Evolutionary conservation across 2,888 invertebrate genomes (phyloP).

Genomic region (Tiliacea citrago): DNA sequence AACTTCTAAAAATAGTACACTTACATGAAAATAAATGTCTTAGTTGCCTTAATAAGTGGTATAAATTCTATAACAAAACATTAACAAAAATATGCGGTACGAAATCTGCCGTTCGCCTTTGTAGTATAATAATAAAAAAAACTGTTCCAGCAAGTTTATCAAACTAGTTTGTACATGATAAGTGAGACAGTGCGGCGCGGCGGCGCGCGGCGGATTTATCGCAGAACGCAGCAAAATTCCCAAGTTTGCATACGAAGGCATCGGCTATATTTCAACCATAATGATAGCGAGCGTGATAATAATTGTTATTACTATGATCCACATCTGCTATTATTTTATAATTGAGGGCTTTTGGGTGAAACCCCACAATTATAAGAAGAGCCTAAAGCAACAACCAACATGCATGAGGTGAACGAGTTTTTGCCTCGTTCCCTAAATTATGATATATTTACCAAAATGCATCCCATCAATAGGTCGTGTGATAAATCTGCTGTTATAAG

Average conservation of each 20-base stretch:
- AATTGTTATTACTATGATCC: conserved; percentile 91
- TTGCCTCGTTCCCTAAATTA: conserved; percentile 85
- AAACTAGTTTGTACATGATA: conserved; percentile 60
- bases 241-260: conserved; percentile 86
- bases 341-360: conserved; percentile 90
- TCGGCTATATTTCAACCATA: conserved; percentile 88
- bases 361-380: conserved; percentile 90
- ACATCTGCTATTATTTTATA: conserved; percentile 91
- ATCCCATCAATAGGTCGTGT: conserved; percentile 71
- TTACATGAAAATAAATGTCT: no score
- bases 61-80: no score
- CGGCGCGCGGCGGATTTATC: conserved; percentile 57
- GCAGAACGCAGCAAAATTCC: conserved; percentile 75
- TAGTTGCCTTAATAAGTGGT: no score
- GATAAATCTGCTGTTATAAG: conserved; percentile 68
- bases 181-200: conserved; percentile 67
- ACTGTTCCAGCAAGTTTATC: conserved; percentile 26
- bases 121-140: background rate
- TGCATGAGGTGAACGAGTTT: conserved; percentile 86
- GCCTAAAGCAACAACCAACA: conserved; percentile 87
- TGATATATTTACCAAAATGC: conserved; percentile 83
- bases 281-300: conserved; percentile 90
- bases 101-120: no score
- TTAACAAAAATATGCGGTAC: no score
- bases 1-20: no score